Conservation (phyloP, 2,888 invertebrate species). For the Eudemis profundana region DNA sequence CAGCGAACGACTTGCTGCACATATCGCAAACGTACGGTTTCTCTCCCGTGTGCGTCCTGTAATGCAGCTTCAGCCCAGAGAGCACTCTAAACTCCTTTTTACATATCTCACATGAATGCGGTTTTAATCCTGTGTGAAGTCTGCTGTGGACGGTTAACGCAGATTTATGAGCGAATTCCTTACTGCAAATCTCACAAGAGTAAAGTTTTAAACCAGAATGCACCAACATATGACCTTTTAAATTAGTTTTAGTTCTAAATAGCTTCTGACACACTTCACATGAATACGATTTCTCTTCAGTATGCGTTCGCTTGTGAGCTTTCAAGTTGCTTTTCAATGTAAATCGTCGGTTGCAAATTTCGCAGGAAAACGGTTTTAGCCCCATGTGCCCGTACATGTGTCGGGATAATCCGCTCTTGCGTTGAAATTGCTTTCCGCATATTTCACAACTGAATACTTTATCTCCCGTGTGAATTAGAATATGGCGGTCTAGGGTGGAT, state of each 20-base stretch:
- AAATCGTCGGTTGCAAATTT: slow-evolving; percentile 10
- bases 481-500: neutral
- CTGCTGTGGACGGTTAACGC: slow-evolving; percentile 19
- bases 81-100: slow-evolving; percentile 22
- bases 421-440: slow-evolving; percentile 21
- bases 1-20: slow-evolving; percentile 4
- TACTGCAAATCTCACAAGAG: slow-evolving; percentile 15
- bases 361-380: neutral
- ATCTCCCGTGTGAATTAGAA: neutral
- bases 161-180: slow-evolving; percentile 20
- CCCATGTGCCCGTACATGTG: slow-evolving; percentile 21
- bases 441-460: slow-evolving; percentile 25
- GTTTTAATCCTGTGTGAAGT: slow-evolving; percentile 9
- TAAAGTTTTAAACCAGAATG: slow-evolving; percentile 14
- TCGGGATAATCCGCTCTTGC: slow-evolving; percentile 3
- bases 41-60: slow-evolving; percentile 16
- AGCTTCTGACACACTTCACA: slow-evolving; percentile 11
- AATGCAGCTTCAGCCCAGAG: slow-evolving; percentile 12
- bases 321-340: slow-evolving; percentile 17
- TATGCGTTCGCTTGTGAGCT: slow-evolving; percentile 17
- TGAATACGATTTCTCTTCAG: slow-evolving; percentile 11
- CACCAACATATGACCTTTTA: slow-evolving; percentile 18
- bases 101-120: slow-evolving; percentile 15
- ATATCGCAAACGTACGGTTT: slow-evolving; percentile 13
- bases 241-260: slow-evolving; percentile 8